Evolutionary conservation across 2,797 vertebrate species (phyloP), one percentile per base, ranked within the genome.

Genomic region (Leptoclinus maculatus): DNA sequence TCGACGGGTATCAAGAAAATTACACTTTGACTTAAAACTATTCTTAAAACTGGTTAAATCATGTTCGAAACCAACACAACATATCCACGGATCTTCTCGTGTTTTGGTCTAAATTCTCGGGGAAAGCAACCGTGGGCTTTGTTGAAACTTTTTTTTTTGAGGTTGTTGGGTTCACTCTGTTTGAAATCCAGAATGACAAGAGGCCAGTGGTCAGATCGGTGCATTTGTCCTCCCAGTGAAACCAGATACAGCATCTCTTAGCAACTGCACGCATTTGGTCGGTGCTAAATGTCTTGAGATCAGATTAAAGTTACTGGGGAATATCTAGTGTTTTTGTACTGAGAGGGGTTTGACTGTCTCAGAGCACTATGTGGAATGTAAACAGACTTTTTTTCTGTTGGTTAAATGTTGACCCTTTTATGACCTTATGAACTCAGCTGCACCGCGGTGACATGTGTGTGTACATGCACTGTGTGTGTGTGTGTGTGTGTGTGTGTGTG

Each of bases 191-290:
- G 56, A 36, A 7, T 0, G 36, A 64, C 66, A 57, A 47, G 36
- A 39, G 64, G 25, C 69, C 13, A 43, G 34, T 19, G 51, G 78
- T 77, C 58, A 16, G 60, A 82, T 79, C 5, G 2, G 67, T 34
- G 70, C 60, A 21, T 86, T 80, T 87, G 84, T 85, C 64, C 64
- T 80, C 79, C 76, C 79, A 45, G 0, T 79, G 91, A 83, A 90
- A 91, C 71, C 69, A 80, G 84, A 91, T 81, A 80, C 53, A 47
- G n/a, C 62, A n/a, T 85, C 79, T 83, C 80, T 74, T 63, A 78
- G 79, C 83, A 81, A 54, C 77, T 32, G 74, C 81, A 0, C 69
- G 74, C 72, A 54, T 47, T 56, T 70, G 76, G 71, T 49, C 66
- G 82, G 85, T 70, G 86, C 21, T 76, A 82, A 76, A 84, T 81